These are phyloP conservation scores for Bilobella aurantiaca DNA, from an alignment of 1,140 invertebrate genomes.

Conservation along the genomic window DNA sequence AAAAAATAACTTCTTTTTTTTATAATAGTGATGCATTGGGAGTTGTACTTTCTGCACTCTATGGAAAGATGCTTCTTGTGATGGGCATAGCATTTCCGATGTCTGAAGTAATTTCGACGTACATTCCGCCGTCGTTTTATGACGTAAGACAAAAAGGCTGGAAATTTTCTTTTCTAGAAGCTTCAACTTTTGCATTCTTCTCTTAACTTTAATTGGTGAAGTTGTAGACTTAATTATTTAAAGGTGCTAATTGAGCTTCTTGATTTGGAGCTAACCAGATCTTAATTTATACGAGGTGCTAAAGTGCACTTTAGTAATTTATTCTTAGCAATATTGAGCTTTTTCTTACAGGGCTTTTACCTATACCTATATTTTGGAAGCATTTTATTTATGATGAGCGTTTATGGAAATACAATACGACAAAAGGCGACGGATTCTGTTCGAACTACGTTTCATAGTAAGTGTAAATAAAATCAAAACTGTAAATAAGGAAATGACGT, in stretches of 20 bases:
- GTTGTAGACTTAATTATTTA: neutral
- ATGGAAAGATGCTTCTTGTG: constrained; percentile 81
- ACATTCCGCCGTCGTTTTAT: constrained; percentile 78
- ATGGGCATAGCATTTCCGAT: constrained; percentile 90
- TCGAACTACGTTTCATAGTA: constrained; percentile 24
- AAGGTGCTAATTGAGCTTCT: neutral
- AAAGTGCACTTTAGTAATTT: neutral
- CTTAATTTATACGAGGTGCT: neutral
- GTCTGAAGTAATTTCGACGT: constrained; percentile 80
- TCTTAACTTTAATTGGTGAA: neutral
- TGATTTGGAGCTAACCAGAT: neutral
- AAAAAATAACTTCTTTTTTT: constrained; percentile 16
- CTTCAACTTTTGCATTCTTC: neutral
- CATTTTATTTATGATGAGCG: constrained; percentile 66
- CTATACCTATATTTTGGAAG: constrained; percentile 68
- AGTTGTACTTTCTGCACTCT: constrained; percentile 77
- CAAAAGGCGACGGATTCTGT: constrained; percentile 43
- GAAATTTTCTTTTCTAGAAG: constrained; percentile 33
- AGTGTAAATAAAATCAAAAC: neutral
- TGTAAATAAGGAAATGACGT: neutral
- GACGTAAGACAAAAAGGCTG: too few relatives aligned
- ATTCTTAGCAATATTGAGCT: neutral
- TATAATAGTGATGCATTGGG: constrained; percentile 75
- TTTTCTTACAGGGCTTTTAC: constrained; percentile 62
- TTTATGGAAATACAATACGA: constrained; percentile 60